Evolutionary conservation across 2,888 invertebrate genomes (phyloP), one percentile per base, ranked within the genome.

Genomic region (Amiota mariae): DNA sequence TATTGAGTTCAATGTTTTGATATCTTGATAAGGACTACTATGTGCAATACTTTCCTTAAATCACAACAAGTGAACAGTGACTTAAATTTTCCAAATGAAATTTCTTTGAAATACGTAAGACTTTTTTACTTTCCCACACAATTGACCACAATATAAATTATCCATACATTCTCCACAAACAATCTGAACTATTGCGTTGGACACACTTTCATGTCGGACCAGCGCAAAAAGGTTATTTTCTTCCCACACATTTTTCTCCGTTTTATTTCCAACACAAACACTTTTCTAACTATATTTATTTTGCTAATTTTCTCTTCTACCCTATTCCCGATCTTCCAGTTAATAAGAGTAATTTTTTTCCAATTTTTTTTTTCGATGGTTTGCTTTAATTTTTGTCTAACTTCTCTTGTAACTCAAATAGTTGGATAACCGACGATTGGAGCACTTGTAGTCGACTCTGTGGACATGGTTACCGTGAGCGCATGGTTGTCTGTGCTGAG

Each of bases 371-470:
- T 67, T 73, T 12, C 57, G 20, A 36, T 54, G 61, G 48, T 47
- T 73, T 72, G 24, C 73, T 71, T 71, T 73, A 59, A 63, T 64
- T 64, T 64, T 46, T 46, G n/a, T n/a, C n/a, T 24, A 6, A 6
- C 36, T 36, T 36, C 36, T 36, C 36, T 36, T 36, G 3, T 36
- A 36, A 36, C 36, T 6, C 36, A 36, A 36, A 36, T 6, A 97
- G 97, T 88, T 98, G 97, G 97, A 93, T 95, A 86, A 93, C 94
- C 36, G 95, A 95, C 71, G 96, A 96, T 79, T 98, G 98, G 98
- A 95, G 95, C 67, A 91, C 93, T 13, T 98, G 98, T 91, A 95
- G 95, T 79, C 94, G 93, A 47, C 94, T 94, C 36, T 98, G 98
- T 86, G 97, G 97, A 0, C 95, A 95, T 2, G 98, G 98, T 8